A percentile compares a stretch with the other conserved stretches of the same genome.
Evolutionary conservation across 2,113 vertebrate genomes (phyloP).

Genomic region (Atherinomorus stipes): DNA sequence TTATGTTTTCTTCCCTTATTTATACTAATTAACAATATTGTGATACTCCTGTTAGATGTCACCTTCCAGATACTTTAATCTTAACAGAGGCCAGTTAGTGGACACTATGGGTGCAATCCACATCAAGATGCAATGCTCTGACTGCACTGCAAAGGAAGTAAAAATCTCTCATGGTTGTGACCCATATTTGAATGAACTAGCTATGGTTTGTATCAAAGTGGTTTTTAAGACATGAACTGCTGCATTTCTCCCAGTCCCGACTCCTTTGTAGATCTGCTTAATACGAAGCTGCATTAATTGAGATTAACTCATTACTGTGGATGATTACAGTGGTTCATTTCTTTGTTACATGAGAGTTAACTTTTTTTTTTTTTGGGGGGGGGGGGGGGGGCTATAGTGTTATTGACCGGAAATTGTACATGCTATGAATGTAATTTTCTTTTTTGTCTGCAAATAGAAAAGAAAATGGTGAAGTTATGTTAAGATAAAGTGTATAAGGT

Average conservation of each 20-base stretch:
- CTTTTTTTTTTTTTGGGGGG: no score
- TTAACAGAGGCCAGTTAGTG: conserved; percentile 24
- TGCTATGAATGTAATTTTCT: no score
- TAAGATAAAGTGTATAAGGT: neutral
- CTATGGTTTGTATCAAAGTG: conserved; percentile 13
- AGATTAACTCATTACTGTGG: conserved; percentile 66
- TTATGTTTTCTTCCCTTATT: no score
- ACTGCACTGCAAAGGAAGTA: conserved; percentile 54
- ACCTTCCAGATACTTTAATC: conserved; percentile 25
- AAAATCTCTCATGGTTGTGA: neutral
- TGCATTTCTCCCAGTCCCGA: conserved; percentile 33
- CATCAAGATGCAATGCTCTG: no score
- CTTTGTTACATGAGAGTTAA: no score
- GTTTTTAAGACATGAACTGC: conserved; percentile 33
- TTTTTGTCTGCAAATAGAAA: no score
- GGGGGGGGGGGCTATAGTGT: no score
- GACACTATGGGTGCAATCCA: conserved; percentile 54
- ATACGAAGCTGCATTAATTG: conserved; percentile 65
- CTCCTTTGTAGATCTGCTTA: conserved; percentile 64
- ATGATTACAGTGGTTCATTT: no score
- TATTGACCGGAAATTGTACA: no score
- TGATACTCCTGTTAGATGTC: conserved; percentile 10
- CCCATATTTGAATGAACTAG: neutral
- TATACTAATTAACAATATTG: neutral
- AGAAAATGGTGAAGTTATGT: neutral